Evolutionary conservation across 2,797 vertebrate species (phyloP).

Genomic region (Argya squamiceps): DNA sequence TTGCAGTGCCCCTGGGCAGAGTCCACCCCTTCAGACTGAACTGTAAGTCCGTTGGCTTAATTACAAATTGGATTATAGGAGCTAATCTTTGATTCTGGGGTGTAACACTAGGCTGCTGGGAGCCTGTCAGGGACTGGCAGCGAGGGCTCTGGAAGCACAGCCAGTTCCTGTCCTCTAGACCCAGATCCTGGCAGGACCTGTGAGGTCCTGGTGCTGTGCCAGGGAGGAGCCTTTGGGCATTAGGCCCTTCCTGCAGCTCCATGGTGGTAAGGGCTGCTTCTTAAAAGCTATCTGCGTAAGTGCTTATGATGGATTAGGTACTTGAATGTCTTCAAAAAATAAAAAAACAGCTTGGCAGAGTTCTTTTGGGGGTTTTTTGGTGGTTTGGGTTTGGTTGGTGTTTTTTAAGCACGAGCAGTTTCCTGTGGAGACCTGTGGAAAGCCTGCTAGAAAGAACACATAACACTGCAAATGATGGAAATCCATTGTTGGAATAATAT

Average conservation of each 20-base stretch:
- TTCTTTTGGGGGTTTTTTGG: not conserved
- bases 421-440: not conserved
- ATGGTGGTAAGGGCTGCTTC: not conserved
- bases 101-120: not conserved
- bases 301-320: not conserved
- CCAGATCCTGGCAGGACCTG: not conserved
- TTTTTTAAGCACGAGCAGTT: not conserved
- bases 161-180: conserved; percentile 25
- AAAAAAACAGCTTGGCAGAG: too few relatives aligned
- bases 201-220: not conserved
- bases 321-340: not conserved
- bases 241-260: not conserved
- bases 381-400: accelerated
- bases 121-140: not conserved
- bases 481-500: not conserved
- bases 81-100: conserved; percentile 26
- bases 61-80: conserved; percentile 60
- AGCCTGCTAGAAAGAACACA: not conserved
- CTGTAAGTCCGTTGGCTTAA: conserved; percentile 16
- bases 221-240: not conserved
- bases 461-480: not conserved
- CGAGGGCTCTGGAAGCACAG: not conserved
- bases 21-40: not conserved
- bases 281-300: not conserved
- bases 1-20: not conserved